Conservation (phyloP, 2,797 vertebrate genomes). For the Lepilemur ruficaudatus region DNA sequence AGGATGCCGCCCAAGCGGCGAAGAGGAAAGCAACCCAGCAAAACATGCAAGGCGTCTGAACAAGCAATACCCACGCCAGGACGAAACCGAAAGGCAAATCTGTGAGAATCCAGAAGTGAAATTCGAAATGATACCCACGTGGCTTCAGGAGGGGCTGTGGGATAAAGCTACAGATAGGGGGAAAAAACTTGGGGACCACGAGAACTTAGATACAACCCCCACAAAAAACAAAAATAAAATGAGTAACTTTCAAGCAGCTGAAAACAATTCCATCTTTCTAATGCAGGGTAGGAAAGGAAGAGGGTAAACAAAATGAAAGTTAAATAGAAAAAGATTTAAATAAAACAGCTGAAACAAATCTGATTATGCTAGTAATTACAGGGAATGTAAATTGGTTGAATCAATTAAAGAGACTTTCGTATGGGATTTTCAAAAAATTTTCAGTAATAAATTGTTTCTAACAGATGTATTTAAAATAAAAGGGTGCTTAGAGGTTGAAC, state of each 20-base stretch:
- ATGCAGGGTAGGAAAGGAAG: background rate
- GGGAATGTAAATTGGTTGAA: background rate
- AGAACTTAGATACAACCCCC: background rate
- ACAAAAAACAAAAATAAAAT: background rate
- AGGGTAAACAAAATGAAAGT: background rate
- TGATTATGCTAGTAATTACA: background rate
- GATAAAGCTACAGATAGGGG: background rate
- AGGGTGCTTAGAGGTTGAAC: background rate
- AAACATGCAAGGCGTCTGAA: fast-evolving
- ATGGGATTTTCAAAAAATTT: background rate
- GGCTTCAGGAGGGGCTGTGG: background rate
- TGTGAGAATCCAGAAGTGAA: background rate
- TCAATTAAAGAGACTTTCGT: slow-evolving; percentile 2
- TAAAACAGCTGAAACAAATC: background rate
- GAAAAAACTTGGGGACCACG: background rate
- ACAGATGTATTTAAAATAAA: background rate
- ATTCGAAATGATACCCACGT: background rate
- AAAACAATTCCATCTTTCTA: background rate
- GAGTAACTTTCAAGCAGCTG: background rate
- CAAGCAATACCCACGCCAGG: background rate
- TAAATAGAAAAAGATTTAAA: background rate
- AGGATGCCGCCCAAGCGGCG: background rate
- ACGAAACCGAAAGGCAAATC: background rate
- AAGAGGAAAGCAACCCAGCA: too few species aligned
- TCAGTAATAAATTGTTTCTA: background rate